Evolutionary conservation across 2,113 vertebrate genomes (phyloP).

Genomic region (Rattus rattus): DNA sequence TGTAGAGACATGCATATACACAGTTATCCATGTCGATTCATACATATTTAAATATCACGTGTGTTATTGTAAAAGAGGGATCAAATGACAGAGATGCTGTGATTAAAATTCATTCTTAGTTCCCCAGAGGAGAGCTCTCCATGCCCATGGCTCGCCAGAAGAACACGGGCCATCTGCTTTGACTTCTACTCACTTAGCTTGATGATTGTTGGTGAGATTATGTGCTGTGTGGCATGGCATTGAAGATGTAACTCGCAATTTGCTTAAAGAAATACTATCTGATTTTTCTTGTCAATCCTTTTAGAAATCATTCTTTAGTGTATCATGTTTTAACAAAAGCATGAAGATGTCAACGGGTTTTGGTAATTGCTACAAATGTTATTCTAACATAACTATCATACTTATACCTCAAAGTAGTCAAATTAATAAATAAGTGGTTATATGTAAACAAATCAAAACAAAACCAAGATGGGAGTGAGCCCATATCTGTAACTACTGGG

Average conservation of each 20-base stretch:
- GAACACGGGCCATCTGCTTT: slow-evolving; percentile 19
- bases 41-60: not conserved
- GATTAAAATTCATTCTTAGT: slow-evolving; percentile 30
- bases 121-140: not conserved
- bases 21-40: not conserved
- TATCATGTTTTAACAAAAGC: not conserved
- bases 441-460: not conserved
- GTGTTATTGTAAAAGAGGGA: not conserved
- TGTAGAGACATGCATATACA: no score
- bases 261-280: slow-evolving; percentile 21
- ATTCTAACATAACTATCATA: not conserved
- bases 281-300: slow-evolving; percentile 39
- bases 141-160: slow-evolving; percentile 35
- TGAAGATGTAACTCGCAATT: not conserved
- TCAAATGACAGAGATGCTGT: not conserved
- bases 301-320: not conserved
- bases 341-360: not conserved
- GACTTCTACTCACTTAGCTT: slow-evolving; percentile 14
- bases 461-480: not conserved
- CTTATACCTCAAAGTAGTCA: not conserved
- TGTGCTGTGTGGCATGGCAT: not conserved
- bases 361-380: not conserved
- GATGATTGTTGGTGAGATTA: slow-evolving; percentile 43
- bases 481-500: not conserved
- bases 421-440: not conserved